Conservation (phyloP, 2,797 vertebrate species). For the Serranus cabrilla region DNA sequence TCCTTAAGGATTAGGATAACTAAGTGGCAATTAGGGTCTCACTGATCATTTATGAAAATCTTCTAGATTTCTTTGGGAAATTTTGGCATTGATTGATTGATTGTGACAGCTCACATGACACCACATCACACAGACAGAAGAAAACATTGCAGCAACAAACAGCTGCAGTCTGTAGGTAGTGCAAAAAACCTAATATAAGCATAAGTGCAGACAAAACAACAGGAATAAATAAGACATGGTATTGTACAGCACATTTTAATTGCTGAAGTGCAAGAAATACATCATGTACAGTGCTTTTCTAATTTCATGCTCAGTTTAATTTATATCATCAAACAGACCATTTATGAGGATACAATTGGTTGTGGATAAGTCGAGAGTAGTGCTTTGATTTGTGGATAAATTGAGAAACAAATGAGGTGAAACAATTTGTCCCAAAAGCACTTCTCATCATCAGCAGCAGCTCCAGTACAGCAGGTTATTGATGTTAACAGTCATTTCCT, state of each 20-base stretch:
- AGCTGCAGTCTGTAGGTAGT: too few species aligned
- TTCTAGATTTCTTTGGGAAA: too few species aligned
- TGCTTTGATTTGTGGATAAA: constrained; percentile 26
- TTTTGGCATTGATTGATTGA: too few species aligned
- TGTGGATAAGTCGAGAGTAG: neutral
- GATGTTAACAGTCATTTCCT: constrained; percentile 9
- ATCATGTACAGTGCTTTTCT: neutral
- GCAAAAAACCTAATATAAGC: neutral
- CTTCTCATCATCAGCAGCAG: constrained; percentile 1
- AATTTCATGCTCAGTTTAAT: constrained; percentile 35
- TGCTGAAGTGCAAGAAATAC: neutral
- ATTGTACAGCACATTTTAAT: neutral
- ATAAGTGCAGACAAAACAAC: neutral
- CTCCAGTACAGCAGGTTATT: constrained; percentile 18
- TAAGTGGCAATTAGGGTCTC: too few species aligned
- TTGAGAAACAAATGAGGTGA: constrained; percentile 27
- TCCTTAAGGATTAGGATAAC: too few species aligned
- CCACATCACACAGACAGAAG: too few species aligned
- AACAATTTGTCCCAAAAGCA: constrained; percentile 20
- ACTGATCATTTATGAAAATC: too few species aligned
- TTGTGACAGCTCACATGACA: too few species aligned
- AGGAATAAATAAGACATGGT: neutral
- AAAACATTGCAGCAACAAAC: too few species aligned
- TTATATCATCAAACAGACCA: neutral
- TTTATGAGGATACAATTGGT: neutral